Conservation (phyloP, 2,113 vertebrate genomes). For the Neodon shergylaensis region DNA sequence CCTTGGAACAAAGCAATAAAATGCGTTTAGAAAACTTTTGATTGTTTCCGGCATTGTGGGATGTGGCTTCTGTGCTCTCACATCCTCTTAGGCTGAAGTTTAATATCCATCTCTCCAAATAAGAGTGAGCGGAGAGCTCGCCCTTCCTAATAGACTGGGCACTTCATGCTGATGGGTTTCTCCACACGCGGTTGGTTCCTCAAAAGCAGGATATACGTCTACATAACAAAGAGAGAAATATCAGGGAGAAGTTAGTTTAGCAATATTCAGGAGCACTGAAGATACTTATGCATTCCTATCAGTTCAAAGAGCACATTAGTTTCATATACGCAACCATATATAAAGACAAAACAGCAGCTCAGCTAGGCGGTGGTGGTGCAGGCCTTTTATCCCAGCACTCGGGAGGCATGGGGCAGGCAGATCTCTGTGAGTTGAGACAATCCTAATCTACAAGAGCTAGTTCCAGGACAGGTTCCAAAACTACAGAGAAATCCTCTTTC, state of each 20-base stretch:
- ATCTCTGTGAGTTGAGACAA: too few relatives aligned
- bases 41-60: conserved; percentile 7
- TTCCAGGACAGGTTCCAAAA: too few relatives aligned
- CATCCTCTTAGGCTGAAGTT: conserved; percentile 18
- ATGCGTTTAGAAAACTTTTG: conserved; percentile 24
- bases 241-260: background rate
- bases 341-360: background rate
- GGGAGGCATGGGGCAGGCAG: too few relatives aligned
- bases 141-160: background rate
- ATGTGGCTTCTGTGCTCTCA: conserved; percentile 29
- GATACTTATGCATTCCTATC: background rate
- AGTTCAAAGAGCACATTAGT: background rate
- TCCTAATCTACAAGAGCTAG: too few relatives aligned
- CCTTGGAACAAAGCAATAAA: conserved; percentile 47
- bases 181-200: background rate
- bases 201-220: fast-evolving
- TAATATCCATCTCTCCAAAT: background rate
- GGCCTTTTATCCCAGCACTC: too few relatives aligned
- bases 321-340: background rate
- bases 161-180: background rate
- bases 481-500: too few relatives aligned
- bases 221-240: background rate
- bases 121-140: background rate
- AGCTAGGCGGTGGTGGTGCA: too few relatives aligned
- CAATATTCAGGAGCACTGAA: background rate